Conservation (phyloP, 1,140 invertebrate species). For the Drosophila pseudoananassae region DNA sequence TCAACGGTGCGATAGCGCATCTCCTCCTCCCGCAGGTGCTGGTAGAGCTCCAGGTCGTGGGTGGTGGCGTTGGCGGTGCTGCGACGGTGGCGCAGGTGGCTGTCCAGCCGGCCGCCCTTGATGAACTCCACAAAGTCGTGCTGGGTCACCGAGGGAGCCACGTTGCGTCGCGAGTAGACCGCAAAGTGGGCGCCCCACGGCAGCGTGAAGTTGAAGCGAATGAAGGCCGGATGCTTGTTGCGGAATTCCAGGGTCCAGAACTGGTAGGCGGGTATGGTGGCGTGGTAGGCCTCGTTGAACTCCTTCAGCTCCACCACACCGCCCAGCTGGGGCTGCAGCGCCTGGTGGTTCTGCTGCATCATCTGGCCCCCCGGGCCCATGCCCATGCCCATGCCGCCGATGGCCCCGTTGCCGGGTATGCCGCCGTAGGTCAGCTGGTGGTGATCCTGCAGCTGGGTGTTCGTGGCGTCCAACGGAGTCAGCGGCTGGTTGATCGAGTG, state of each 20-base stretch:
- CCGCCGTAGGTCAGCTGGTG: conserved; percentile 70
- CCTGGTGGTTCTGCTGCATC: conserved; percentile 85
- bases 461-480: conserved; percentile 73
- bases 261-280: conserved; percentile 93
- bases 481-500: conserved; percentile 76
- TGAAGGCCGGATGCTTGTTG: conserved; percentile 94
- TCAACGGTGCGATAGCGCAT: conserved; percentile 8
- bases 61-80: conserved; percentile 31
- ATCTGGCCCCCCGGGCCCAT: conserved; percentile 47
- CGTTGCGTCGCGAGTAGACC: conserved; percentile 95
- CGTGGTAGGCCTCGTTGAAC: conserved; percentile 91
- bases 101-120: conserved; percentile 91
- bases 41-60: conserved; percentile 36
- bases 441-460: conserved; percentile 76
- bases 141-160: conserved; percentile 96
- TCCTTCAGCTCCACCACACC: conserved; percentile 91
- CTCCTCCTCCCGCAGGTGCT: conserved; percentile 9
- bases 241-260: conserved; percentile 96
- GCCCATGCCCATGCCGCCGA: conserved; percentile 19
- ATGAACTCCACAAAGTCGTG: conserved; percentile 98
- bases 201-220: conserved; percentile 94
- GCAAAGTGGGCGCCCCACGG: conserved; percentile 96
- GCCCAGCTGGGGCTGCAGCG: conserved; percentile 86
- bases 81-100: conserved; percentile 85
- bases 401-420: neutral